Percentiles rank a stretch among this genome's conserved stretches.
phyloP scores from a whole-genome alignment of 2,888 invertebrate species.

The Gandaritis pyraliata region DNA sequence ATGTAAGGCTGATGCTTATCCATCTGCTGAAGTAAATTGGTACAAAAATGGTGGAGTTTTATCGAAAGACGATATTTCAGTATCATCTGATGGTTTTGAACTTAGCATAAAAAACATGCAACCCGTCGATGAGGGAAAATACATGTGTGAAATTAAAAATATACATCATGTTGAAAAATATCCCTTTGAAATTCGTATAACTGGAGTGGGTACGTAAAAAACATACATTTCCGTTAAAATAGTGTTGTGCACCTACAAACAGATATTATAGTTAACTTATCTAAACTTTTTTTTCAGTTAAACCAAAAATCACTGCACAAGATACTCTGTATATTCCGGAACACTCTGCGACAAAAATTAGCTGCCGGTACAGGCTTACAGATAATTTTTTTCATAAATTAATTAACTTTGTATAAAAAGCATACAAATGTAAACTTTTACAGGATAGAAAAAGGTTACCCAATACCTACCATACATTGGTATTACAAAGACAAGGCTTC shows the following conservation, averaged over 20 bases:
- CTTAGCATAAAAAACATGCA: constrained; percentile 14
- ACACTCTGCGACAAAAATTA: background rate
- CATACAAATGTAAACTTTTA: no score
- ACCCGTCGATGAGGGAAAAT: constrained; percentile 13
- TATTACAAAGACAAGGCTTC: background rate
- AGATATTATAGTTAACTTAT: no score
- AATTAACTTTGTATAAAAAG: background rate
- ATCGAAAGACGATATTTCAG: constrained; percentile 6
- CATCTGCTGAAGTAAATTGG: constrained; percentile 24
- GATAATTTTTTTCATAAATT: background rate
- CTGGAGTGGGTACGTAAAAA: constrained; percentile 11
- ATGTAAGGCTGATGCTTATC: constrained; percentile 22
- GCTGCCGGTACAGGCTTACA: constrained; percentile 5
- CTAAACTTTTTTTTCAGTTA: background rate
- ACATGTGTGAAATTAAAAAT: constrained; percentile 15
- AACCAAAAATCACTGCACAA: background rate
- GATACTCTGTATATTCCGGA: background rate
- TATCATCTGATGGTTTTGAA: constrained; percentile 13
- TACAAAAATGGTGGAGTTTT: constrained; percentile 13
- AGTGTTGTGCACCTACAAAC: background rate
- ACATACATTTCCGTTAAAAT: background rate
- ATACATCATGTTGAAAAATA: background rate
- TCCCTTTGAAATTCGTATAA: constrained; percentile 14
- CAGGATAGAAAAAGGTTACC: constrained; percentile 12
- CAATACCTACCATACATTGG: constrained; percentile 12